Conservation (phyloP, 2,888 invertebrate genomes). For the Apotomis turbidana region DNA sequence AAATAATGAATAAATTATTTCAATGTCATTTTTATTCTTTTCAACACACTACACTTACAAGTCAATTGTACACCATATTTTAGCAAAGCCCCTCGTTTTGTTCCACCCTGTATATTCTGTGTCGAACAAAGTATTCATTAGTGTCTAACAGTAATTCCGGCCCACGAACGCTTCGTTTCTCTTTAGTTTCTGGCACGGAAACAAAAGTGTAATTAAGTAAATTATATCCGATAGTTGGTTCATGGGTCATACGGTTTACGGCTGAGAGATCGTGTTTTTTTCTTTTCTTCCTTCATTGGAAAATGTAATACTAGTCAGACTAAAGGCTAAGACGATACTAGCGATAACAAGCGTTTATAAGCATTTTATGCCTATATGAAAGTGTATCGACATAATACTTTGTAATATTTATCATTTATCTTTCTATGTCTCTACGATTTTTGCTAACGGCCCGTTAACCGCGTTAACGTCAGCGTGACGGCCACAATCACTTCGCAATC, state of each 20-base stretch:
- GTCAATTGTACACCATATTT: no score
- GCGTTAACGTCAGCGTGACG: no score
- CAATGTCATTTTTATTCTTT: no score
- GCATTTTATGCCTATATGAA: no score
- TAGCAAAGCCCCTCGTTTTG: no score
- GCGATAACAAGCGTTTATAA: background rate
- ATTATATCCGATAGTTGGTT: slow-evolving; percentile 33
- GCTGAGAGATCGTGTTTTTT: slow-evolving; percentile 17
- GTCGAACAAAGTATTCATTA: slow-evolving; percentile 39
- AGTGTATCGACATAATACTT: no score
- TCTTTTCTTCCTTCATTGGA: slow-evolving; percentile 21
- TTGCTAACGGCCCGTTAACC: no score
- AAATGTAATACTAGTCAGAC: slow-evolving; percentile 20
- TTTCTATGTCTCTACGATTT: no score
- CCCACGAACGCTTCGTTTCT: slow-evolving; percentile 30
- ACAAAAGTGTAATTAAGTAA: slow-evolving; percentile 41
- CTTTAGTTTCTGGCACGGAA: slow-evolving; percentile 39
- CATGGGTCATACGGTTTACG: slow-evolving; percentile 13
- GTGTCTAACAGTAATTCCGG: slow-evolving; percentile 31
- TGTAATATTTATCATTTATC: no score
- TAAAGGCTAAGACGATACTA: slow-evolving; percentile 5
- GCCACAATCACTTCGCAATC: no score
- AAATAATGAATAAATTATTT: no score
- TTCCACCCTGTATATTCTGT: background rate
- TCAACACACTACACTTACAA: no score